phyloP scores from a whole-genome alignment of 1,140 invertebrate species.

The Drosophila bifasciata region DNA sequence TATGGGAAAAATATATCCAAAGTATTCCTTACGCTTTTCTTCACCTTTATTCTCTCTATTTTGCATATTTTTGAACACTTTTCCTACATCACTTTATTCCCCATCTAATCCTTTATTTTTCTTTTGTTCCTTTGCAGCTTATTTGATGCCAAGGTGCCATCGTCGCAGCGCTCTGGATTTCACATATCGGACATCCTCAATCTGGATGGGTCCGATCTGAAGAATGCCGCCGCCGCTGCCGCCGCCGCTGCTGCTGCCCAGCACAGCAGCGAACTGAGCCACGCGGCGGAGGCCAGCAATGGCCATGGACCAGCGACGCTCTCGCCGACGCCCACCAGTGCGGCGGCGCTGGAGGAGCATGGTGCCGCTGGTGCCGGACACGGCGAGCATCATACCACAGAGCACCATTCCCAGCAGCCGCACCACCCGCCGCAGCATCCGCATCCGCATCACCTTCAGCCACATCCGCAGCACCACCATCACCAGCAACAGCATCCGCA shows the following conservation, averaged over 20 bases:
- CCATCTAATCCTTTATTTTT: neutral
- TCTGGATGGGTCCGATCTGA: constrained; percentile 85
- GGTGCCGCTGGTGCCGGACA: constrained; percentile 3
- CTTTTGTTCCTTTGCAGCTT: constrained; percentile 56
- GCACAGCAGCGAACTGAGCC: constrained; percentile 54
- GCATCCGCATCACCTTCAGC: constrained; percentile 31
- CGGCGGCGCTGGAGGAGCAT: constrained; percentile 6
- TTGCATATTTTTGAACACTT: no score
- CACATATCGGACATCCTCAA: constrained; percentile 91
- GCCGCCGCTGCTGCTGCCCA: constrained; percentile 58
- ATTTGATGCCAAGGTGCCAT: constrained; percentile 80
- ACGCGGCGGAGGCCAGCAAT: constrained; percentile 29
- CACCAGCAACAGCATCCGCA: constrained; percentile 46
- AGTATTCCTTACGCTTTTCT: no score
- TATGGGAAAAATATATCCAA: no score
- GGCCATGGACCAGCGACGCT: constrained; percentile 53
- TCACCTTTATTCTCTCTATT: no score
- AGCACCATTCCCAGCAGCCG: constrained; percentile 56
- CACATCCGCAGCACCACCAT: constrained; percentile 30
- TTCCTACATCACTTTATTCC: no score
- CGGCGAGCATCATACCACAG: constrained; percentile 57
- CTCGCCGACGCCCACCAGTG: constrained; percentile 56
- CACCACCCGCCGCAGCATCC: constrained; percentile 35
- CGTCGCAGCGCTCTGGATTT: constrained; percentile 87
- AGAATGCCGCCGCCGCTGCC: constrained; percentile 63